These are phyloP conservation scores for Chlamydotis undulata DNA, from an alignment of 2,113 vertebrate genomes.

Conservation along the genomic window DNA sequence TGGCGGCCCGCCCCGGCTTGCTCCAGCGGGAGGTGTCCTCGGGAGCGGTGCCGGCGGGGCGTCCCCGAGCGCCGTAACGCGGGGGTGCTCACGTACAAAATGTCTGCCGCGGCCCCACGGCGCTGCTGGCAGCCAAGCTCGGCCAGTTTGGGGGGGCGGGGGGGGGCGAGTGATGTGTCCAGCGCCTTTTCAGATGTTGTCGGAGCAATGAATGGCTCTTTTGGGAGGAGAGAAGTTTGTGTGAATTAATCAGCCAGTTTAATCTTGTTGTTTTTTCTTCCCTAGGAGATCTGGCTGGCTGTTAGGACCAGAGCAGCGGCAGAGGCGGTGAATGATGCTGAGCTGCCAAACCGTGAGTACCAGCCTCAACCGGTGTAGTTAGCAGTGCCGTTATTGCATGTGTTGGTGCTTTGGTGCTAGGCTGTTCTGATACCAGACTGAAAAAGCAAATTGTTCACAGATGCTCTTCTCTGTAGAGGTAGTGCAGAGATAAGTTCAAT, in stretches of 20 bases:
- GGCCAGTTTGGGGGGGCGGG: fast-evolving
- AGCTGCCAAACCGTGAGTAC: background rate
- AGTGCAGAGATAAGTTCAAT: too few species aligned
- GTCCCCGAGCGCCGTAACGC: fast-evolving
- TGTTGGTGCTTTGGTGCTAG: fast-evolving
- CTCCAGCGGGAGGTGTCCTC: fast-evolving
- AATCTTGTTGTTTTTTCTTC: fast-evolving
- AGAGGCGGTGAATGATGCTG: background rate
- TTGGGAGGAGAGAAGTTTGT: fast-evolving
- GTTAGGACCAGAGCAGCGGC: fast-evolving
- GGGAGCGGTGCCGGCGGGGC: background rate
- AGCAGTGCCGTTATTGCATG: too few species aligned
- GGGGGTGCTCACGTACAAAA: too few species aligned
- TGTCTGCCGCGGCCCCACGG: background rate
- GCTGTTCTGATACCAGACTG: too few species aligned
- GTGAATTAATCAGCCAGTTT: fast-evolving
- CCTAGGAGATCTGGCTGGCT: background rate
- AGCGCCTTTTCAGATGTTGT: background rate
- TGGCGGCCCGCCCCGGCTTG: background rate
- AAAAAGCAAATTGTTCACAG: too few species aligned
- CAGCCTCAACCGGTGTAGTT: too few species aligned
- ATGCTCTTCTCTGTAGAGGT: too few species aligned
- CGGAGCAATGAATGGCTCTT: fast-evolving
- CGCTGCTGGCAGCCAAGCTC: background rate
- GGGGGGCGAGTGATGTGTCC: too few species aligned